Evolutionary conservation across 2,888 invertebrate genomes (phyloP).

Genomic region (Hipparchia sbordonii): DNA sequence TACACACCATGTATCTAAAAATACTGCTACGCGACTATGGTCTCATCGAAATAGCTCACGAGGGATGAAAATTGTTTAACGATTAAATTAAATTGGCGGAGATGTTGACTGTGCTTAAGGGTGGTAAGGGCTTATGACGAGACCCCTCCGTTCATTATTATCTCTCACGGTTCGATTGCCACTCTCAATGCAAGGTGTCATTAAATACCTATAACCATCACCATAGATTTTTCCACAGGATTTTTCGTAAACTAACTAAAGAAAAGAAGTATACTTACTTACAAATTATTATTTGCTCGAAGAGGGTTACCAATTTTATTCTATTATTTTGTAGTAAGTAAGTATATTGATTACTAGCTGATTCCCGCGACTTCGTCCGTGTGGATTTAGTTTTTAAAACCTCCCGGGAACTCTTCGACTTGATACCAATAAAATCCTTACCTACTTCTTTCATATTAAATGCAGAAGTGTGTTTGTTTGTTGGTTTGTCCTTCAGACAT

Average conservation of each 20-base stretch:
- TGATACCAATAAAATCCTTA: too few relatives aligned
- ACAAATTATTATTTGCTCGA: too few relatives aligned
- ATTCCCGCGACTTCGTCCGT: too few relatives aligned
- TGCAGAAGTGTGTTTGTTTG: too few relatives aligned
- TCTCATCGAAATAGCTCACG: background rate
- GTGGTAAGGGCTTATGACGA: constrained; percentile 26
- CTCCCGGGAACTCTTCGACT: too few relatives aligned
- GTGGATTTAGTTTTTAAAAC: too few relatives aligned
- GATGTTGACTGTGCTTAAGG: constrained; percentile 20
- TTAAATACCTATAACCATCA: constrained; percentile 43
- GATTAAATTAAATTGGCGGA: background rate
- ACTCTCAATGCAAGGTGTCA: constrained; percentile 49
- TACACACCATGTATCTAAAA: background rate
- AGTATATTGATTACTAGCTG: too few relatives aligned
- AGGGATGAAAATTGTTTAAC: constrained; percentile 2
- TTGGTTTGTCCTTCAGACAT: too few relatives aligned
- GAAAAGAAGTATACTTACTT: background rate
- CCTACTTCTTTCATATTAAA: too few relatives aligned
- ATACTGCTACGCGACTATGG: background rate
- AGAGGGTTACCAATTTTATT: too few relatives aligned
- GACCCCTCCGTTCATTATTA: constrained; percentile 55
- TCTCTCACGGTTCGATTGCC: constrained; percentile 57
- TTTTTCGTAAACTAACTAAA: background rate
- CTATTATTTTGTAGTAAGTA: too few relatives aligned
- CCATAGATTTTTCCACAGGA: background rate